Evolutionary conservation across 2,888 invertebrate genomes (phyloP), one percentile per base, ranked within the genome.

Genomic region (Nudaria mundana): DNA sequence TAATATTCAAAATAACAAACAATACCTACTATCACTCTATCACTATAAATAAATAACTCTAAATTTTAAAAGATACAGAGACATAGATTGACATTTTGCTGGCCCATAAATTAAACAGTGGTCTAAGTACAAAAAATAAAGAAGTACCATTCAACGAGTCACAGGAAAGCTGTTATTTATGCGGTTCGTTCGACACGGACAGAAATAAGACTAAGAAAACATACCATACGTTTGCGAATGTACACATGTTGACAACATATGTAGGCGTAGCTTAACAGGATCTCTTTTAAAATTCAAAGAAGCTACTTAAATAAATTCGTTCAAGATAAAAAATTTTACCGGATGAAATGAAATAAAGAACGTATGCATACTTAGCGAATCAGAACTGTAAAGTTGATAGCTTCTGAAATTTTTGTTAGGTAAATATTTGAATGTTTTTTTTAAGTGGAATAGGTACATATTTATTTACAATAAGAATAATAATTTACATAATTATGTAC

Each of bases 141-240:
- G 46, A 33, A 66, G 67, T 63, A 62, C 66, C 63, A 61, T 67
- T 70, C 68, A 72, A 59, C 71, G 72, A 66, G 67, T 70, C 60
- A 56, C 62, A 61, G 65, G 69, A 64, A 73, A 71, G 71, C 68
- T 54, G 72, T 80, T 71, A 81, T 79, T 81, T 81, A 80, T 79
- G 71, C 67, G 69, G 65, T 66, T 73, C 61, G 71, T 60, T 63
- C 66, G 54, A 54, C 62, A 55, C 50, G 48, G 48, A 58, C 52
- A 58, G 59, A 68, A 76, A 81, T 69, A 77, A 78, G 71, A 76
- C 81, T 69, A 77, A 78, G 71, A 73, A 67, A 58, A 46, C 47
- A 51, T n/a, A n/a, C n/a, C n/a, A 52, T 49, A 46, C 44, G 48
- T 57, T 55, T 54, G 51, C 62, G 53, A 56, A 56, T 40, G 35